Evolutionary conservation across 2,888 invertebrate species (phyloP).

Genomic region (Leptopterna dolabrata): DNA sequence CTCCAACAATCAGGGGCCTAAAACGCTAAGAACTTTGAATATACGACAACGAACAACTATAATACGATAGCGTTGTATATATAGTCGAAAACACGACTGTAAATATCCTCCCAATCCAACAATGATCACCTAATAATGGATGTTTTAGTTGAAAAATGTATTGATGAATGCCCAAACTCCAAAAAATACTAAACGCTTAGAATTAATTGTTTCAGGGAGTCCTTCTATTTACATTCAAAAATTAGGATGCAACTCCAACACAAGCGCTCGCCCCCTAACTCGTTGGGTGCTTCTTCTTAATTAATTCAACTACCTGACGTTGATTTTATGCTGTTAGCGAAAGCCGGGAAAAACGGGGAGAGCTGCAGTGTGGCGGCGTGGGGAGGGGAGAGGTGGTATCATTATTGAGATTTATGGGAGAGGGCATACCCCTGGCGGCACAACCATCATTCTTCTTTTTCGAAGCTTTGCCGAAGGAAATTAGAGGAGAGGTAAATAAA

Average conservation of each 20-base stretch:
- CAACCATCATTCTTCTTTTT: background rate
- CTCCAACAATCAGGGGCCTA: too few relatives aligned
- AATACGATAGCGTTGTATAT: too few relatives aligned
- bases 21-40: too few relatives aligned
- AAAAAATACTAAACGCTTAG: background rate
- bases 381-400: background rate
- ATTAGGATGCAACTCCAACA: background rate
- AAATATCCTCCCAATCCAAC: too few relatives aligned
- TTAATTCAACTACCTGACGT: constrained; percentile 8
- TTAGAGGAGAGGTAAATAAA: background rate
- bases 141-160: too few relatives aligned
- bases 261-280: background rate
- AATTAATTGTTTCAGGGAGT: background rate
- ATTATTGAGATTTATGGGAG: constrained; percentile 17
- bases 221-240: background rate
- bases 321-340: background rate
- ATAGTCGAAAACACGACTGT: too few relatives aligned
- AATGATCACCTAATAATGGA: too few relatives aligned
- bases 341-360: background rate
- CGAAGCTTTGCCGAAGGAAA: constrained; percentile 5
- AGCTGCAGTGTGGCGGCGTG: background rate
- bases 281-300: background rate
- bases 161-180: background rate
- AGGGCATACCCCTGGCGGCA: background rate
- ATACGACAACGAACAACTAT: too few relatives aligned